These are phyloP conservation scores for Lycaena phlaeas DNA, from an alignment of 2,888 invertebrate species.

Conservation along the genomic window DNA sequence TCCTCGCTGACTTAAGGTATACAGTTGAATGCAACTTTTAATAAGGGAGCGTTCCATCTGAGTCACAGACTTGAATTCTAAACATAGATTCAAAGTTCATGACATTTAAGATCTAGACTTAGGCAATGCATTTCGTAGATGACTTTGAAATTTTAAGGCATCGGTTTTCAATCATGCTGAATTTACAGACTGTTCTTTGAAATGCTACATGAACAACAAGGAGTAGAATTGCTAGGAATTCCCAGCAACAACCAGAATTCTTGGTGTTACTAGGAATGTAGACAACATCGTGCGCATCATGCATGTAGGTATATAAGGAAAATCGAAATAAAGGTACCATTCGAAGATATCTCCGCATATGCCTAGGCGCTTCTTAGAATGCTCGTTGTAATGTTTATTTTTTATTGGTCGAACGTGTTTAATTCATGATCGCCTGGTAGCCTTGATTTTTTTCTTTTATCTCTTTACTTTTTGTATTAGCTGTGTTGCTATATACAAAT, in stretches of 20 bases:
- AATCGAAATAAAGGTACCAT: slow-evolving; percentile 6
- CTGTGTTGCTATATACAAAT: not conserved
- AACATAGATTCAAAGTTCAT: slow-evolving; percentile 6
- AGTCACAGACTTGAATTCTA: slow-evolving; percentile 5
- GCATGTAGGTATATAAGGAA: not conserved
- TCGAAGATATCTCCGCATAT: slow-evolving; percentile 9
- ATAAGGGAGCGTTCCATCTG: slow-evolving; percentile 3
- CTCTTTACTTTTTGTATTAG: not conserved
- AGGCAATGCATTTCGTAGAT: not conserved
- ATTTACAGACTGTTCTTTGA: no score
- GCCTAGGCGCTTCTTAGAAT: slow-evolving; percentile 5
- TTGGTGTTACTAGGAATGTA: no score
- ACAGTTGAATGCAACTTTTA: not conserved
- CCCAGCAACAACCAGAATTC: no score
- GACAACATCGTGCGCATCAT: not conserved
- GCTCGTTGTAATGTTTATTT: slow-evolving; percentile 6
- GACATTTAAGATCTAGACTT: slow-evolving; percentile 4
- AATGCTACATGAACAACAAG: no score
- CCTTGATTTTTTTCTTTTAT: slow-evolving; percentile 4
- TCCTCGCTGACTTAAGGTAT: not conserved
- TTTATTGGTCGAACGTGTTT: slow-evolving; percentile 9
- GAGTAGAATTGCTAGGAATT: no score
- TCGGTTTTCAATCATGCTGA: no score
- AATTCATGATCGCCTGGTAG: not conserved
- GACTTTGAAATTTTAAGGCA: slow-evolving; percentile 5